Evolutionary conservation across 2,797 vertebrate species (phyloP), one percentile per base, ranked within the genome.

Genomic region (Tympanoctomys barrerae): DNA sequence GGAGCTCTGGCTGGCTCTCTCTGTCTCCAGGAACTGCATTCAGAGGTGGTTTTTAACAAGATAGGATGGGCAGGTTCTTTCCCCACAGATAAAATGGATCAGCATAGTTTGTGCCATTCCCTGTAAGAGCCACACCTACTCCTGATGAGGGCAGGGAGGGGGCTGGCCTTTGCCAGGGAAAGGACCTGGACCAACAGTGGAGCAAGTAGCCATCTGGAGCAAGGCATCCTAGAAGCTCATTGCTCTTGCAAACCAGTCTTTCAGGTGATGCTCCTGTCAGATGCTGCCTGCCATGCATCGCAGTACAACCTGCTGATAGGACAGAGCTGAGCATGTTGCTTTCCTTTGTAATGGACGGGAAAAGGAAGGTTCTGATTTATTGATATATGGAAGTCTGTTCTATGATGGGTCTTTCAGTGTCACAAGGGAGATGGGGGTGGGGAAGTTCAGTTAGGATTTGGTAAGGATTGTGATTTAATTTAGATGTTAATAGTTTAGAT

Each of bases 81-180:
- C 28, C 36, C 18, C 1, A 0, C 26, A 86, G 59, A 78, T 31
- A 16, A 95, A 93, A 49, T 36, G 21, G 75, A 64, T 73, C 31
- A 33, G 39, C 78, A 26, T 88, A 42, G 14, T 42, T 91, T 71
- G 52, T 85, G 36, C 94, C n/a, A 71, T 22, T 99, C 98, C 98
- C 98, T 99, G 87, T 99, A 99, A 98, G 98, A 98, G 14, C 98
- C 98, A 95, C 98, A 98, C n/a, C 98, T 98, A 95, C 98, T 99
- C 16, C 9, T 98, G 98, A 97, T 70, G 46, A n/a, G 19, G 14
- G 12, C 39, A 8, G 82, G 14, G 4, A 78, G 70, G 24, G 81
- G 33, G 64, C 8, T 71, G 36, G 36, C 39, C 54, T 73, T 14
- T 84, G 14, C 73, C 62, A 33, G 13, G 24, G 12, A 11, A 95